Conservation (phyloP, 2,888 invertebrate genomes). For the Timema podura region DNA sequence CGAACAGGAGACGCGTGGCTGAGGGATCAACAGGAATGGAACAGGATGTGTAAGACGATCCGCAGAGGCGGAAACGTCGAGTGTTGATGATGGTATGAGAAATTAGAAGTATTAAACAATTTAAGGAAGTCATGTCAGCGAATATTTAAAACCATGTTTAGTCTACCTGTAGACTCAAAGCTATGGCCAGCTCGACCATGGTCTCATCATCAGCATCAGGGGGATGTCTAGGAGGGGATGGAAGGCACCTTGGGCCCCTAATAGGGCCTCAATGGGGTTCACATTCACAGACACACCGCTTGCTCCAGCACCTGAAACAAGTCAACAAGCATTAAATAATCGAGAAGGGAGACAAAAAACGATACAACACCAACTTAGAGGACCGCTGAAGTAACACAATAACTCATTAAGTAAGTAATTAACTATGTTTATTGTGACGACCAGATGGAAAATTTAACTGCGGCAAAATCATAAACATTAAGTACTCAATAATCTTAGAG, state of each 20-base stretch:
- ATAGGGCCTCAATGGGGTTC: slow-evolving; percentile 47
- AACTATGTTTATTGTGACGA: background rate
- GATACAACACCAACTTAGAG: too few relatives aligned
- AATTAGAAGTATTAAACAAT: too few relatives aligned
- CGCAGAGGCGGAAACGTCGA: too few relatives aligned
- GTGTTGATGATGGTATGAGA: too few relatives aligned
- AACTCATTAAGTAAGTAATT: background rate
- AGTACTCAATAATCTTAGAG: too few relatives aligned
- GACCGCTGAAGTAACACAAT: background rate
- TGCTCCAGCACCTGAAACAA: slow-evolving; percentile 28
- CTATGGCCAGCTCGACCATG: slow-evolving; percentile 94
- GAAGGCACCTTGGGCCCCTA: slow-evolving; percentile 54
- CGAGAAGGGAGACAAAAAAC: background rate
- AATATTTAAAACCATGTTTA: too few relatives aligned
- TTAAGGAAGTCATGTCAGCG: too few relatives aligned
- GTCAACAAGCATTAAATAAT: background rate
- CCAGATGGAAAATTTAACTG: background rate
- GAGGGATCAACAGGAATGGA: too few relatives aligned
- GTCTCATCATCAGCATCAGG: slow-evolving; percentile 96
- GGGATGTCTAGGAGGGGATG: slow-evolving; percentile 83
- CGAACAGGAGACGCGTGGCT: too few relatives aligned
- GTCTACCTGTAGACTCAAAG: slow-evolving; percentile 81
- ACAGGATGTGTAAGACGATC: too few relatives aligned
- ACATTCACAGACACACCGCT: slow-evolving; percentile 32
- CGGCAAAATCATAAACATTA: too few relatives aligned